Base-by-base conservation (phyloP, 2,113 vertebrate genomes). In the Lagopus leucura region DNA sequence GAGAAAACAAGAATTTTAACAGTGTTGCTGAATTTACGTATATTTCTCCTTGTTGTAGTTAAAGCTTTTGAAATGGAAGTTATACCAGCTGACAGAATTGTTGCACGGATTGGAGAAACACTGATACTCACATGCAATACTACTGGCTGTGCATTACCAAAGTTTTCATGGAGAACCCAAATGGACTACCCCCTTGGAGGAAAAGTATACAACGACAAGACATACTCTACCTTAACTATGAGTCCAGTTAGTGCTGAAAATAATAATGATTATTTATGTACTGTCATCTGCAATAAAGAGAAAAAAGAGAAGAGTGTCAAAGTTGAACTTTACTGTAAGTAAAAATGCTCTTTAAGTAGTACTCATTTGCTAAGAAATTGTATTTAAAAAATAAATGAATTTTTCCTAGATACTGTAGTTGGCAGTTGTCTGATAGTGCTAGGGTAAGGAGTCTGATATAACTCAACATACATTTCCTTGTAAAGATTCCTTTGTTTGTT, bases 311-410 rank as follows among this genome's bases (percentile, higher is more conserved):
- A 88, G 71, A 61, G 28, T 47, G 82, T 97, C 82, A 74, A 70
- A 38, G 90, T 98, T 91, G 76, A 96, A 8, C 67, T 97, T 76
- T 98, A 98, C 92, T 98, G 98, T 98, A 97, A 98, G 98, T 98
- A 60, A 28, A 90, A 77, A 45, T 69, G 63, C 15, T 86, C 36
- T 64, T 20, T 77, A 45, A 78, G 16, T 60, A 69, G 10, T 72
- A 47, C 3, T 32, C 2, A 3, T 47, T 74, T 2, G 1, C 45
- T 64, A 18, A 40, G 38, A 63, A 40, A 63, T 17, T 28, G 67
- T 58, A n/a, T n/a, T 57, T n/a, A 19, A 58, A 50, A 73, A 43
- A 10, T 48, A 18, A 24, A 0, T 32, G 13, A 76, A 25, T 64
- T 82, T 13, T 20, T 81, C 60, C 63, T 78, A 50, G n/a, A 21